phyloP scores from a whole-genome alignment of 1,140 invertebrate species.

The Campoletis sonorensis region DNA sequence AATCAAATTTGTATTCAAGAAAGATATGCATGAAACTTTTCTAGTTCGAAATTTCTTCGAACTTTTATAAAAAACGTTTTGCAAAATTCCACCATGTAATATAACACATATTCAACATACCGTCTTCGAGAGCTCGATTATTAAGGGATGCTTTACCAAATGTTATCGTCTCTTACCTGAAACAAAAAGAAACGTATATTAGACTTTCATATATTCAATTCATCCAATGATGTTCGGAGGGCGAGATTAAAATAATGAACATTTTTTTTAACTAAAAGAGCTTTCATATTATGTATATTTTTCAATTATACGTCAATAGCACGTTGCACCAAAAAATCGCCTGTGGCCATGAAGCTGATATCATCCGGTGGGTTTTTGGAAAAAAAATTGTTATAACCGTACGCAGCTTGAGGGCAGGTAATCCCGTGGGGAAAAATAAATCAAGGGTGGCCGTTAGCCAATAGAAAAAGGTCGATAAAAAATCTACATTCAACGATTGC shows the following conservation, averaged over 20 bases:
- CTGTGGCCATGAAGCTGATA: too few species aligned
- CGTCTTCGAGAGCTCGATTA: not conserved
- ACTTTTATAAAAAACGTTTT: too few species aligned
- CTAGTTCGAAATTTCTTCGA: too few species aligned
- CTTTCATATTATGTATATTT: too few species aligned
- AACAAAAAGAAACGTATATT: constrained; percentile 36
- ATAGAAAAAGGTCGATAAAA: not conserved
- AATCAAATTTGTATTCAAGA: too few species aligned
- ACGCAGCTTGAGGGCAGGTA: not conserved
- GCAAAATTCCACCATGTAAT: too few species aligned
- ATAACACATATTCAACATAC: not conserved
- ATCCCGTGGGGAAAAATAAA: not conserved
- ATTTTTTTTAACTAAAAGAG: too few species aligned
- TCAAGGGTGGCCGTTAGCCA: not conserved
- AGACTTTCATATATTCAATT: not conserved
- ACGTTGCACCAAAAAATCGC: too few species aligned
- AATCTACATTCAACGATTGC: not conserved
- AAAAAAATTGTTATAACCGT: not conserved
- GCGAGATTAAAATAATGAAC: not conserved
- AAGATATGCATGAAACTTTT: too few species aligned
- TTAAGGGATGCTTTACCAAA: too few species aligned
- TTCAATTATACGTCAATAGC: too few species aligned
- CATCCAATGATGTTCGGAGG: too few species aligned
- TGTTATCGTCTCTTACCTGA: constrained; percentile 27
- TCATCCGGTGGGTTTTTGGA: not conserved